phyloP scores from a whole-genome alignment of 1,140 invertebrate species.

The Drosophila virilis region DNA sequence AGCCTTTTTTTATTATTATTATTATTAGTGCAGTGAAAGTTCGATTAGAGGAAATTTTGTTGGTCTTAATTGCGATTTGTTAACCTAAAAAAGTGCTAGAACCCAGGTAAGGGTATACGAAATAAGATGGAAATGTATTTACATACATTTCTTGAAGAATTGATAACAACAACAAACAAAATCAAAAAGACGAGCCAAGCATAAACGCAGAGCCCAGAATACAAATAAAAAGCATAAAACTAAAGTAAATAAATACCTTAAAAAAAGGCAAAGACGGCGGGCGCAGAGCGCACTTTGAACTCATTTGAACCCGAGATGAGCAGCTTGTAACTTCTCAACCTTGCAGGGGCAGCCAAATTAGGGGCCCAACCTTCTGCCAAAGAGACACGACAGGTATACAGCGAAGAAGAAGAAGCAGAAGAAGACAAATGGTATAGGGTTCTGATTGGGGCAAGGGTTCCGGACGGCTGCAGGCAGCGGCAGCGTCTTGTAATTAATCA shows the following conservation, averaged over 20 bases:
- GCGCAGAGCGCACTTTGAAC: slow-evolving; percentile 55
- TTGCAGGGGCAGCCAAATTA: slow-evolving; percentile 25
- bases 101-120: not conserved
- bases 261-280: slow-evolving; percentile 21
- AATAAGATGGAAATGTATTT: slow-evolving; percentile 24
- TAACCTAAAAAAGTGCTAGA: too few relatives aligned
- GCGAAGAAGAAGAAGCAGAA: slow-evolving; percentile 15
- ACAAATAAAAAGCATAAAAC: slow-evolving; percentile 54
- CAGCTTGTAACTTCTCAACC: slow-evolving; percentile 16
- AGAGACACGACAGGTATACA: slow-evolving; percentile 39
- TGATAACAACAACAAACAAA: slow-evolving; percentile 69
- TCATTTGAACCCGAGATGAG: slow-evolving; percentile 63
- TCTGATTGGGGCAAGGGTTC: slow-evolving; percentile 34
- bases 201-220: slow-evolving; percentile 22
- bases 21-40: too few relatives aligned
- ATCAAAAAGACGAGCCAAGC: slow-evolving; percentile 22
- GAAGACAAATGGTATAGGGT: slow-evolving; percentile 20
- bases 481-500: slow-evolving; percentile 68
- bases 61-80: too few relatives aligned
- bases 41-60: too few relatives aligned
- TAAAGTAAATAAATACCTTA: slow-evolving; percentile 59
- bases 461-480: slow-evolving; percentile 16
- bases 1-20: too few relatives aligned
- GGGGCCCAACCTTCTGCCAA: slow-evolving; percentile 20
- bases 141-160: slow-evolving; percentile 24